Evolutionary conservation across 2,888 invertebrate genomes (phyloP), one percentile per base, ranked within the genome.

Genomic region (Leptarthrus brevirostris): DNA sequence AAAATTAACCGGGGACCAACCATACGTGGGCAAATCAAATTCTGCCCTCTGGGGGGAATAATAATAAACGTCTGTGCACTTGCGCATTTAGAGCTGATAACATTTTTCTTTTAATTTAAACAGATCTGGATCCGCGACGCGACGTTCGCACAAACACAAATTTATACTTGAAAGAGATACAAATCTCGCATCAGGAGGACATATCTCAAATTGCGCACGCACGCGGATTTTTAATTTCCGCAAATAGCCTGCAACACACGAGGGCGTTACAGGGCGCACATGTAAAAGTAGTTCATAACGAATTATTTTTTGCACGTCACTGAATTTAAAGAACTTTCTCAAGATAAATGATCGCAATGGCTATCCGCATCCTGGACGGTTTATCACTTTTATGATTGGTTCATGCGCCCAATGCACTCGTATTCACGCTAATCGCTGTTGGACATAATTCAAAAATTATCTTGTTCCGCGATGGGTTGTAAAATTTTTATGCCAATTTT

Each of bases 41-140:
- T 36, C 6, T 12, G 61, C 40, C 64, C 44, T 40, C 22, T 14
- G 24, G 64, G 44, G 64, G 10, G 6, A 18, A 12, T 44, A 14
- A 44, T 47, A 64, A 64, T 44, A 64, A 64, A 64, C 44, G 20
- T 44, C 64, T 44, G 44, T 44, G 64, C 47, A 64, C 64, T 64
- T 64, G 44, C 24, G 47, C 44, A 10, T 18, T 10, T 3, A 5
- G 22, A 8, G 64, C 44, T 64, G 8, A 22, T 64, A 24, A 22
- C 24, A 14, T 34, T 64, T 47, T 24, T 20, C 18, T n/a, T n/a
- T n/a, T 22, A 20, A 47, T 22, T 14, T 47, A 20, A 64, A 20
- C 44, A 20, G 47, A 14, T 44, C 64, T 64, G 64, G 24, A 8
- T 30, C 30, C 61, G 34, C 34, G 16, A 61, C 36, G 18, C n/a